Evolutionary conservation across 2,113 vertebrate species (phyloP).

Genomic region (Hyperoodon ampullatus): DNA sequence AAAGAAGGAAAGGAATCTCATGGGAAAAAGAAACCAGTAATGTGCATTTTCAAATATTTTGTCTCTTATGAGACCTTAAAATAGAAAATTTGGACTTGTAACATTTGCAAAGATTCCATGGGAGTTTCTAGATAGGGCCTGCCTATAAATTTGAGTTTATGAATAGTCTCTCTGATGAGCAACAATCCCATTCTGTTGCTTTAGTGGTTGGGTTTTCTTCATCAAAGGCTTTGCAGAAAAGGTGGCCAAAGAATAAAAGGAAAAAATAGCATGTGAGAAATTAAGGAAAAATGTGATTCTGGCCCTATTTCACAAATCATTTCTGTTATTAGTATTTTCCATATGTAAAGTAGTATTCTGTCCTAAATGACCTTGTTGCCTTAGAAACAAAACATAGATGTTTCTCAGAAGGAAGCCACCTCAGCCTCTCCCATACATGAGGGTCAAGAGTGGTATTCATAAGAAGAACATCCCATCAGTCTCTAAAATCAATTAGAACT

Average conservation of each 20-base stretch:
- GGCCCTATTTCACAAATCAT: slow-evolving; percentile 61
- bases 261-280: slow-evolving; percentile 64
- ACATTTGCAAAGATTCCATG: not conserved
- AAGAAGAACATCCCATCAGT: not conserved
- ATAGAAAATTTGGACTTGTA: slow-evolving; percentile 1
- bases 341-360: slow-evolving; percentile 60
- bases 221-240: slow-evolving; percentile 65
- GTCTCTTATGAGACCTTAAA: not conserved
- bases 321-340: slow-evolving; percentile 71
- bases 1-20: not conserved
- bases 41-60: not conserved
- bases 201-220: slow-evolving; percentile 48
- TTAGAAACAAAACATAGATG: slow-evolving; percentile 78
- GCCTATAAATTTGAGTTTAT: not conserved
- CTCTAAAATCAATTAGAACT: not conserved
- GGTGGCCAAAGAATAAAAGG: slow-evolving; percentile 69
- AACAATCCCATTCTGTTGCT: not conserved
- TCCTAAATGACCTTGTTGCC: slow-evolving; percentile 67
- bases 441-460: not conserved
- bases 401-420: slow-evolving; percentile 40
- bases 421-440: not conserved
- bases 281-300: slow-evolving; percentile 68
- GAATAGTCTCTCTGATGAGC: slow-evolving; percentile 48
- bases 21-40: not conserved
- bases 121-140: slow-evolving; percentile 23